phyloP scores from a whole-genome alignment of 2,888 invertebrate species.

The Trisateles emortualis region DNA sequence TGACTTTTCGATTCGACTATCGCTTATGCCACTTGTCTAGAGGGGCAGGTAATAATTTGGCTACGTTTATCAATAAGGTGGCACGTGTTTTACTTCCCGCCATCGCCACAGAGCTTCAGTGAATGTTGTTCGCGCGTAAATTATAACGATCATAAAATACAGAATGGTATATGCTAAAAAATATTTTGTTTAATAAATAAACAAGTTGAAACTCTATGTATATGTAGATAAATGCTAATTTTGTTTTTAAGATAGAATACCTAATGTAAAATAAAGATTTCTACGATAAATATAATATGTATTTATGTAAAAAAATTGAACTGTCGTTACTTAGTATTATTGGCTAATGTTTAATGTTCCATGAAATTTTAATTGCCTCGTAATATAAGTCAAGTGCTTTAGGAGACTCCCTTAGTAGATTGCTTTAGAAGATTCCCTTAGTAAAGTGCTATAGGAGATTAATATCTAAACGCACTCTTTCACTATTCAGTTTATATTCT shows the following conservation, averaged over 20 bases:
- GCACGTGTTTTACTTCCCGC: slow-evolving; percentile 55
- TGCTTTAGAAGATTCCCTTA: too few species aligned
- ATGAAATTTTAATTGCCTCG: slow-evolving; percentile 47
- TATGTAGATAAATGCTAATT: slow-evolving; percentile 53
- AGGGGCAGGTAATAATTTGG: too few species aligned
- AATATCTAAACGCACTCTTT: too few species aligned
- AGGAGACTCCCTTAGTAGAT: not conserved
- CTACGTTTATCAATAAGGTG: slow-evolving; percentile 45
- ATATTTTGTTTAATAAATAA: slow-evolving; percentile 42
- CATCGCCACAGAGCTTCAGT: slow-evolving; percentile 74
- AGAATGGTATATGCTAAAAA: slow-evolving; percentile 40
- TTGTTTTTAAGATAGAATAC: slow-evolving; percentile 64
- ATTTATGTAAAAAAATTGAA: slow-evolving; percentile 75
- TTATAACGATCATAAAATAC: slow-evolving; percentile 43
- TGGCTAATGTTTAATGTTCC: slow-evolving; percentile 59
- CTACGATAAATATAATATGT: slow-evolving; percentile 77
- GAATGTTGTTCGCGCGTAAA: slow-evolving; percentile 66
- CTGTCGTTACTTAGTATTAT: slow-evolving; percentile 64
- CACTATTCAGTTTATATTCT: too few species aligned
- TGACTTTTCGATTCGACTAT: too few species aligned
- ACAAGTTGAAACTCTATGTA: slow-evolving; percentile 40
- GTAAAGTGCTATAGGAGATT: too few species aligned
- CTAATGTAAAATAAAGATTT: slow-evolving; percentile 73
- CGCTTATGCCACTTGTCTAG: too few species aligned
- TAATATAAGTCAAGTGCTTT: too few species aligned